Conservation (phyloP, 2,113 vertebrate species). For the Amphiprion percula region DNA sequence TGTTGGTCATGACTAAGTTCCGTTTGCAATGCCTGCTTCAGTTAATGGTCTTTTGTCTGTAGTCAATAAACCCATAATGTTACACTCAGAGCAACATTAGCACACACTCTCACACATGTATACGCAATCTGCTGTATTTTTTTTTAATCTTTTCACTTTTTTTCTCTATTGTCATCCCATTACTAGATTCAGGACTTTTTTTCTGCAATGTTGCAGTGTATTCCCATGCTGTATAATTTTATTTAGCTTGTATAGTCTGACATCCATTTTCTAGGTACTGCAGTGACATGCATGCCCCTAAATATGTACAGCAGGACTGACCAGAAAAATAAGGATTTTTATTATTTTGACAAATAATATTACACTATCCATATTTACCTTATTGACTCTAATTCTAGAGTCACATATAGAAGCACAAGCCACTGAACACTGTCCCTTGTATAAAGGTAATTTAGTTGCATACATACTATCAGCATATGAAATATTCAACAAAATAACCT, state of each 20-base stretch:
- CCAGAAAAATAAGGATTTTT: no score
- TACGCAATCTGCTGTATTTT: neutral
- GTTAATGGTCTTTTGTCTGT: neutral
- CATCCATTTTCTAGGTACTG: no score
- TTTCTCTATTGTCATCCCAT: neutral
- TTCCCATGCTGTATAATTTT: neutral
- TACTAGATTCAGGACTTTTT: no score
- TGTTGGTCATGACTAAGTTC: constrained; percentile 40
- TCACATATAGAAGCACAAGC: neutral
- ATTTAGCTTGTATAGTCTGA: no score
- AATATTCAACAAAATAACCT: constrained; percentile 52
- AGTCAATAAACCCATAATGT: neutral
- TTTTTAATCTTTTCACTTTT: neutral
- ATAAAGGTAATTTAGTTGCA: constrained; percentile 26
- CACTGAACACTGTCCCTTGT: constrained; percentile 13
- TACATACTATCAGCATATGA: neutral
- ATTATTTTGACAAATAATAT: no score
- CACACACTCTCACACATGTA: neutral
- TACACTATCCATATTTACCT: neutral
- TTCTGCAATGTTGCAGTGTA: neutral
- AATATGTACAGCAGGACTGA: no score
- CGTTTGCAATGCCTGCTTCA: fast-evolving
- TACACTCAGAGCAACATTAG: neutral
- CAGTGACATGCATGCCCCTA: no score
- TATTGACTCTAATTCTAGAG: neutral